phyloP scores from a whole-genome alignment of 35 echinoderm and acorn worm genomes.

The Heliocidaris tuberculata region DNA sequence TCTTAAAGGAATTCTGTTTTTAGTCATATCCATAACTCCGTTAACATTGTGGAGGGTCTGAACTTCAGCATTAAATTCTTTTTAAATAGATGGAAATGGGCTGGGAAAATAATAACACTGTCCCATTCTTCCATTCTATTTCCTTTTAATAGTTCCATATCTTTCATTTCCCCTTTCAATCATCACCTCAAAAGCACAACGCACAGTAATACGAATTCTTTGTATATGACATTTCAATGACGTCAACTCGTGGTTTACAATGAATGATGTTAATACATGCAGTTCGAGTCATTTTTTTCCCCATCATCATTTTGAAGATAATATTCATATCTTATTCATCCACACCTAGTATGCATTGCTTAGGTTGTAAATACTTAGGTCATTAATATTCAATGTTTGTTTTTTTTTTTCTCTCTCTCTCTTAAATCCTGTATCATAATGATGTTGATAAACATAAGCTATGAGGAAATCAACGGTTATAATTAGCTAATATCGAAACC shows the following conservation, averaged over 20 bases:
- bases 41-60: not conserved
- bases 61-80: not conserved
- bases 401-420: not conserved
- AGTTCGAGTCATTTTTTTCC: not conserved
- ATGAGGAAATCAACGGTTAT: too few species aligned
- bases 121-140: not conserved
- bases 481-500: too few species aligned
- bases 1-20: not conserved
- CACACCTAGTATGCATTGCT: too few species aligned
- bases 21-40: not conserved
- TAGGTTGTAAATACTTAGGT: not conserved
- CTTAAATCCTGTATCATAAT: not conserved
- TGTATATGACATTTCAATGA: not conserved
- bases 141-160: not conserved
- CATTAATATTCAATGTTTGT: not conserved
- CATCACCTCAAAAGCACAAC: not conserved
- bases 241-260: not conserved
- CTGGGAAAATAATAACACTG: not conserved
- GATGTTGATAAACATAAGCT: too few species aligned
- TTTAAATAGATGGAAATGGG: not conserved
- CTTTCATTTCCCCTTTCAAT: not conserved
- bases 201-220: not conserved
- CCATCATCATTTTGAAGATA: too few species aligned
- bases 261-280: not conserved
- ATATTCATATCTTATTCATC: too few species aligned